Base-by-base conservation (phyloP, 2,888 invertebrate genomes). In the Hirtodrosophila confusa region DNA sequence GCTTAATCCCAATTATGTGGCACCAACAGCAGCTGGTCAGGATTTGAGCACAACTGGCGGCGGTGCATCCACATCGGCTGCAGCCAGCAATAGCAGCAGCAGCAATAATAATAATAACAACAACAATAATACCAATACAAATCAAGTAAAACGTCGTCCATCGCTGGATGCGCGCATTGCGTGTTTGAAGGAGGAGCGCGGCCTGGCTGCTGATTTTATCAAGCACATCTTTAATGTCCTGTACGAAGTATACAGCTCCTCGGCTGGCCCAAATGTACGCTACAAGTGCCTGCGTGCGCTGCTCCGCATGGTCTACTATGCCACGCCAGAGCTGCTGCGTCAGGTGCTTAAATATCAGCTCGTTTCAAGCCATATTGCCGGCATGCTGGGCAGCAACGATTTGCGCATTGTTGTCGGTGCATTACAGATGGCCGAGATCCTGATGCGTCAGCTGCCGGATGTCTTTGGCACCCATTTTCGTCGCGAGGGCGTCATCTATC, bases 201-300 rank as follows among this genome's bases (percentile, higher is more conserved):
- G 95, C 31, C 91, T 96, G 58, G 95, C 95, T 3, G 94, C 95
- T 2, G 93, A 94, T 67, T 94, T 95, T 75, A 94, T 93, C 48
- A 94, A 95, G 84, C 96, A 97, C 40, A 93, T 99, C 67, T 98
- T 99, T 92, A 96, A 97, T 41, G 97, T 99, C 27, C 93, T 99
- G 44, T 99, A 99, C 92, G 99, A 99, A 93, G 98, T 99, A 56
- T 99, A 99, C 92, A 98, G 97, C 91, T 98, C 97, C 84, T 98
- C 98, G 68, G 99, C 99, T 55, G 99, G 99, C 7, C 98, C 99
- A 29, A 97, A 98, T 66, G 98, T 99, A 29, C 95, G 99, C 82
- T 98, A 98, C 92, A 98, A 98, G 92, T 99, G 99, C 90, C 94
- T 99, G 67, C 95, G 98, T 89, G 99, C 99, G 4, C 94, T 99